These are phyloP conservation scores for Cebus imitator DNA, from an alignment of 2,113 vertebrate species.

Conservation along the genomic window DNA sequence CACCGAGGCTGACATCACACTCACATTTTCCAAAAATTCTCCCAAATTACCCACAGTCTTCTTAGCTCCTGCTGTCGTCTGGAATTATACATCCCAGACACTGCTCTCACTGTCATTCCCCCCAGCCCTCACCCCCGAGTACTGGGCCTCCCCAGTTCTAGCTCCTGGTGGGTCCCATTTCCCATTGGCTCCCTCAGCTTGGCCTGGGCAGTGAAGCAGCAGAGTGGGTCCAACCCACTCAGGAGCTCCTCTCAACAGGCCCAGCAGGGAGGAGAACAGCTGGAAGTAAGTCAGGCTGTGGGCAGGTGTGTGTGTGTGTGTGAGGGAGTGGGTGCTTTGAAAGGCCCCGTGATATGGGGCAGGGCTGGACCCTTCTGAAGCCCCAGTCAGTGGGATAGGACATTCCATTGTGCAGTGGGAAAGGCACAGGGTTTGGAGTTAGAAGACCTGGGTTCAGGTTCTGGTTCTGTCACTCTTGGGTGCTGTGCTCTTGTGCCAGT, in stretches of 20 bases:
- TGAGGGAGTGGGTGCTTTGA: not conserved
- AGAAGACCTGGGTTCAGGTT: not conserved
- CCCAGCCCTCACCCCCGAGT: not conserved
- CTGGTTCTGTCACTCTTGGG: not conserved
- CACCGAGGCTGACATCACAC: conserved; percentile 31
- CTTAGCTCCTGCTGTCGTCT: conserved; percentile 28
- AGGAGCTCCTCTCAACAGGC: not conserved
- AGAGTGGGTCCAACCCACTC: not conserved
- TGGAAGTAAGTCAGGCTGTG: not conserved
- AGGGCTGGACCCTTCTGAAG: not conserved
- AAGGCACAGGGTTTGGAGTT: not conserved
- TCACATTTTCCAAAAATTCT: conserved; percentile 53
- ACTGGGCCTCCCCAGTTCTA: not conserved
- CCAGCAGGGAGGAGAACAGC: not conserved
- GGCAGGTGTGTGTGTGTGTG: not conserved
- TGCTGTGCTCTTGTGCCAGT: not conserved
- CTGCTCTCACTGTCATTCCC: not conserved
- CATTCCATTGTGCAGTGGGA: not conserved
- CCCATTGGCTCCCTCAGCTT: not conserved
- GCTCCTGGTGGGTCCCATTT: not conserved
- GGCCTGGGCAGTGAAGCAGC: not conserved
- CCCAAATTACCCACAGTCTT: conserved; percentile 33
- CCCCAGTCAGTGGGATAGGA: not conserved
- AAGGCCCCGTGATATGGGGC: not conserved
- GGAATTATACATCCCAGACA: conserved; percentile 42